These are phyloP conservation scores for Amblyornis subalaris DNA, from an alignment of 2,113 vertebrate species.

Conservation along the genomic window DNA sequence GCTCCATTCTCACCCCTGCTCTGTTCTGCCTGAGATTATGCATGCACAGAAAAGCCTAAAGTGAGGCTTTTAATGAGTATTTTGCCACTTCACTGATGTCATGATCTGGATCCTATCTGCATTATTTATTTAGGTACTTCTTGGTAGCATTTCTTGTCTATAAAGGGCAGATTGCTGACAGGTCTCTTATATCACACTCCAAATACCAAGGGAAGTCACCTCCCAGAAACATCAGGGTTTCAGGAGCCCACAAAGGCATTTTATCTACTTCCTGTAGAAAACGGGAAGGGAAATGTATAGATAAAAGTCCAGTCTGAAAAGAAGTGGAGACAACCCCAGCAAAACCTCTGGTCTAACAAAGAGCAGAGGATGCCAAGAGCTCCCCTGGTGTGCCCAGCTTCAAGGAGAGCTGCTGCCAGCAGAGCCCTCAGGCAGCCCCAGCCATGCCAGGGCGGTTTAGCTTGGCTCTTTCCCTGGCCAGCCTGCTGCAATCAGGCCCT, in stretches of 20 bases:
- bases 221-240: neutral
- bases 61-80: neutral
- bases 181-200: neutral
- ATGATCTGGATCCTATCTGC: neutral
- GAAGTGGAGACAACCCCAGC: neutral
- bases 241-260: neutral
- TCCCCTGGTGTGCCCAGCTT: neutral
- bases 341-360: neutral
- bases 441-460: neutral
- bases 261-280: neutral
- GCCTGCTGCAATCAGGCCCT: neutral
- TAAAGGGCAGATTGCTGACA: neutral
- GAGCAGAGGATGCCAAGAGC: neutral
- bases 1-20: neutral
- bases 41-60: neutral
- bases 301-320: neutral
- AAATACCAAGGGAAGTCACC: conserved; percentile 10
- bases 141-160: neutral
- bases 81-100: neutral
- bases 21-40: neutral
- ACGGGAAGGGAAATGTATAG: neutral
- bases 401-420: neutral
- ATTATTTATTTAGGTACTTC: neutral
- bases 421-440: neutral
- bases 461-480: neutral